These are phyloP conservation scores for Halictus quadricinctus DNA, from an alignment of 2,888 invertebrate genomes.

Conservation along the genomic window DNA sequence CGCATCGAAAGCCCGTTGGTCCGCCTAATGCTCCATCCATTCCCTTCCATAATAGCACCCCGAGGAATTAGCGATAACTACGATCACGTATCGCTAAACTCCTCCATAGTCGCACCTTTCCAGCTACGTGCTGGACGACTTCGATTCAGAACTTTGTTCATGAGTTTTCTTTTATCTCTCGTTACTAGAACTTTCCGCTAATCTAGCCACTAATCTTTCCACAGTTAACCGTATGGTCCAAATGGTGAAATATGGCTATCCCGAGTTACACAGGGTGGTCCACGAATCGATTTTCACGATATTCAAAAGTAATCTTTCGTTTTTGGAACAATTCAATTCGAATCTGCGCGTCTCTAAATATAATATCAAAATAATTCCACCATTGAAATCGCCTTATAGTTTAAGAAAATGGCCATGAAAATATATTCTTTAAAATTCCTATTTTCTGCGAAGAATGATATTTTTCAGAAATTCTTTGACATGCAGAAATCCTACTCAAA, in stretches of 20 bases:
- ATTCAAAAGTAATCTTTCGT: too few relatives aligned
- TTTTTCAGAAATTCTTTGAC: background rate
- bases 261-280: background rate
- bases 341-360: too few relatives aligned
- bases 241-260: background rate
- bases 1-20: conserved; percentile 62
- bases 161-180: conserved; percentile 15
- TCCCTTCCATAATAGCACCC: conserved; percentile 68
- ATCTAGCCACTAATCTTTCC: background rate
- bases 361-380: background rate
- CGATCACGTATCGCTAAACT: conserved; percentile 72
- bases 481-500: background rate
- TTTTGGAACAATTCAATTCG: too few relatives aligned
- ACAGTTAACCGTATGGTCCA: background rate
- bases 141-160: conserved; percentile 24
- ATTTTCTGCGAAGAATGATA: background rate
- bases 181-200: background rate
- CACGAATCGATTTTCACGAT: background rate
- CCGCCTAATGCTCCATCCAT: conserved; percentile 70
- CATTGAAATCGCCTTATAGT: background rate
- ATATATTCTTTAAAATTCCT: background rate
- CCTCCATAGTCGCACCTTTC: conserved; percentile 59
- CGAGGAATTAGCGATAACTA: conserved; percentile 73
- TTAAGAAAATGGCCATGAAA: too few relatives aligned
- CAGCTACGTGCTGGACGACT: conserved; percentile 65